Evolutionary conservation across 2,888 invertebrate species (phyloP).

Genomic region (Eretmocerus hayati): DNA sequence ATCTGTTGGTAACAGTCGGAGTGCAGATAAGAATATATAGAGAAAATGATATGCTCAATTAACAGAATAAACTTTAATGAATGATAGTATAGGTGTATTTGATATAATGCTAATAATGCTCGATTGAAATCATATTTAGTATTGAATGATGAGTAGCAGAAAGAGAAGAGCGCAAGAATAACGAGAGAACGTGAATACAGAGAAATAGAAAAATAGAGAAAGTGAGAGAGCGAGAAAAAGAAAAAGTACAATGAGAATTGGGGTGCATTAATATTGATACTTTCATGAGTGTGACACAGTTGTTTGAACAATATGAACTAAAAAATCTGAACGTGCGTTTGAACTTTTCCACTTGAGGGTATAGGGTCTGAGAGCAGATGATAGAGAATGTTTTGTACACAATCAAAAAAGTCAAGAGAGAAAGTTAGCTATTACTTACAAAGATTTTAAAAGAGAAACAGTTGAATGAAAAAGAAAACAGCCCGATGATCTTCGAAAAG

Average conservation of each 20-base stretch:
- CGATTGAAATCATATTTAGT: constrained; percentile 8
- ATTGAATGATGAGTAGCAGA: constrained; percentile 13
- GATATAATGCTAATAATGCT: constrained; percentile 23
- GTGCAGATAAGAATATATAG: too few species aligned
- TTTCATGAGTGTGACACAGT: constrained; percentile 29
- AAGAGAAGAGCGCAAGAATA: constrained; percentile 4
- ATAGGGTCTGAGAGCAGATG: constrained; percentile 28
- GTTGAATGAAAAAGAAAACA: constrained; percentile 18
- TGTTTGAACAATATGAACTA: constrained; percentile 12
- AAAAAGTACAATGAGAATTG: constrained; percentile 3
- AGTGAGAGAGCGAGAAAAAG: constrained; percentile 13
- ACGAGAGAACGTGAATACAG: too few species aligned
- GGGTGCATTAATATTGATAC: constrained; percentile 24
- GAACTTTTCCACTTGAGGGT: constrained; percentile 18
- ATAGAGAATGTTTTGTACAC: constrained; percentile 28
- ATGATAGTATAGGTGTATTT: constrained; percentile 20
- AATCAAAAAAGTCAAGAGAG: constrained; percentile 14
- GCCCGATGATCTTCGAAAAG: constrained; percentile 34
- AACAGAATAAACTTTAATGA: constrained; percentile 1
- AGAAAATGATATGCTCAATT: neutral
- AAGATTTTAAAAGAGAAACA: constrained; percentile 15
- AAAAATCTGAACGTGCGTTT: constrained; percentile 27
- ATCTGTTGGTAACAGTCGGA: too few species aligned
- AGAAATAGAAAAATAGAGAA: constrained; percentile 17
- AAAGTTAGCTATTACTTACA: constrained; percentile 21